Evolutionary conservation across 2,113 vertebrate genomes (phyloP), one percentile per base, ranked within the genome.

Genomic region (Notothenia rossii): DNA sequence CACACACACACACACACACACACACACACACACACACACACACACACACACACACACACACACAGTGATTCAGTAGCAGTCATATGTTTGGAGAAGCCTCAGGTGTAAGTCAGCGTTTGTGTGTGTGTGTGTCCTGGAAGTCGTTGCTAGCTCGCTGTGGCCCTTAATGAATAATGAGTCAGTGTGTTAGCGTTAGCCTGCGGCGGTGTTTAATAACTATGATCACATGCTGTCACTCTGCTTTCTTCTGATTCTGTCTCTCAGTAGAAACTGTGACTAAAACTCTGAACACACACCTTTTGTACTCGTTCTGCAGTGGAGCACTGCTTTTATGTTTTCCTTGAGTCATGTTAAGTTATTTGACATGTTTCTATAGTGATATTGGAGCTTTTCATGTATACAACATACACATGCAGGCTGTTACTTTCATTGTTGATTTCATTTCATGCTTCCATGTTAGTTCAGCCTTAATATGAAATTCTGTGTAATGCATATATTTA

Each of bases 71-170:
- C 78, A 81, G 69, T n/a, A 67, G 75, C 84, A 75, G 81, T 87
- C 85, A 87, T 84, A 75, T 75, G 84, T 77, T 85, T 88, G 60
- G 17, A 29, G 54, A 83, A 55, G 78, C 81, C 80, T 75, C 65
- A 79, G 58, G 85, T 86, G 81, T 58, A 60, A 75, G 64, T 65
- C 51, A 14, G 33, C 29, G 56, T 60, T 54, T 51, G 58, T 62
- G 6, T 66, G 33, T 60, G 63, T 82, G 76, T 68, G 1, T 50
- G 53, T 29, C 29, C 29, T 29, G 29, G 3, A 3, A 4, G 29
- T 29, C 29, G 29, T 29, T 62, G 64, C 11, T 20, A 10, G 75
- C 25, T 5, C 15, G 10, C 43, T 4, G 61, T 9, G 20, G 63
- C 64, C 46, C 56, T 33, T 62, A 62, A 79, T 79, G 58, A 69